Percentiles rank a stretch among this genome's conserved stretches.
These are phyloP conservation scores for Archocentrus centrarchus DNA, from an alignment of 2,113 vertebrate genomes.

Conservation along the genomic window DNA sequence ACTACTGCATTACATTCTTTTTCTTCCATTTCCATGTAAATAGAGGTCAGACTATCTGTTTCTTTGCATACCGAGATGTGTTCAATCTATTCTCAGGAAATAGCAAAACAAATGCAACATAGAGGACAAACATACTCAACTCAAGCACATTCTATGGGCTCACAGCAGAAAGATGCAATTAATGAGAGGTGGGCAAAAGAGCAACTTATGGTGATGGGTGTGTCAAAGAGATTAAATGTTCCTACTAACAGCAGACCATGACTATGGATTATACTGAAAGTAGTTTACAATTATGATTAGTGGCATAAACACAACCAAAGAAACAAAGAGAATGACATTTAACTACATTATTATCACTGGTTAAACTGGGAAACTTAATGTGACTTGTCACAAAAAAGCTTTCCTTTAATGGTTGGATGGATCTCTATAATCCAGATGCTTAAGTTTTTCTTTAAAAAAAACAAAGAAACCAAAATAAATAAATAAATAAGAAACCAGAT, in stretches of 20 bases:
- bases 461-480: neutral
- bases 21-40: slow-evolving; percentile 61
- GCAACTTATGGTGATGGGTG: neutral
- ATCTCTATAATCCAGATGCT: neutral
- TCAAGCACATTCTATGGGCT: slow-evolving; percentile 1
- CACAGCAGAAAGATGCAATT: neutral
- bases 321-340: neutral
- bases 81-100: slow-evolving; percentile 27
- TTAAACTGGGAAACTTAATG: neutral
- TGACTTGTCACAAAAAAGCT: neutral
- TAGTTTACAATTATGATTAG: neutral
- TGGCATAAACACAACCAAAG: neutral
- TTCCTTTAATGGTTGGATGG: neutral
- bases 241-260: neutral
- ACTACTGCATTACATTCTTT: slow-evolving; percentile 16
- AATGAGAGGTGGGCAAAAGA: neutral
- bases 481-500: neutral
- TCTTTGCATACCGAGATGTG: slow-evolving; percentile 51
- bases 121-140: slow-evolving; percentile 12
- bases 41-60: slow-evolving; percentile 29
- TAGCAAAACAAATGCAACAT: neutral
- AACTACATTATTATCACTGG: neutral
- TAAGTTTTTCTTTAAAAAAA: neutral
- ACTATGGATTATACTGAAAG: neutral
- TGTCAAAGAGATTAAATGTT: neutral